A percentile compares a stretch with the other conserved stretches of the same genome.
phyloP scores from a whole-genome alignment of 2,888 invertebrate species.

The Cremastobaeus sp. region DNA sequence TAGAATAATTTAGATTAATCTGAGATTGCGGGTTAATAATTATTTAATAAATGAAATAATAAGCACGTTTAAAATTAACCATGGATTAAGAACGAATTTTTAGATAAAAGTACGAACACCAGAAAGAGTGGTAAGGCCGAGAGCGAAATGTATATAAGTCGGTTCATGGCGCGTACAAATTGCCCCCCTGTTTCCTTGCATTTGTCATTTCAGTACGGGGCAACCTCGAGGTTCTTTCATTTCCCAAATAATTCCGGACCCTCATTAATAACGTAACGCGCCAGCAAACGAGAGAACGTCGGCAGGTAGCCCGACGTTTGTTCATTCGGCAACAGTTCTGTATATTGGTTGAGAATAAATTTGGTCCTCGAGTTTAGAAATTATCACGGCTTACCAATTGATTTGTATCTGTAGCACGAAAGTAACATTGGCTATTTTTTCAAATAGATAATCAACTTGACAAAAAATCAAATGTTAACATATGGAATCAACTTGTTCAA shows the following conservation, averaged over 20 bases:
- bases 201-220: constrained; percentile 72
- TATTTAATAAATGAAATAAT: constrained; percentile 48
- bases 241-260: constrained; percentile 75
- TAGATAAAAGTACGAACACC: constrained; percentile 44
- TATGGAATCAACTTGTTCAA: too few species aligned
- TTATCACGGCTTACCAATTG: constrained; percentile 69
- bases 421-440: constrained; percentile 65
- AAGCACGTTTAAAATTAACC: constrained; percentile 56
- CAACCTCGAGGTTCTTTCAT: constrained; percentile 69
- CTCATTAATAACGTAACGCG: constrained; percentile 75
- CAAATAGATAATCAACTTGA: constrained; percentile 73
- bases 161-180: constrained; percentile 72
- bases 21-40: constrained; percentile 15
- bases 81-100: constrained; percentile 58
- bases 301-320: constrained; percentile 67
- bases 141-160: constrained; percentile 62
- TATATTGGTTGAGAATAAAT: constrained; percentile 51
- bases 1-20: too few species aligned
- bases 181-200: constrained; percentile 73
- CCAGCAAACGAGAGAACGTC: constrained; percentile 66
- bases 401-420: constrained; percentile 71
- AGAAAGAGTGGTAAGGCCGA: constrained; percentile 49
- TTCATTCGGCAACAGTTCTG: constrained; percentile 62
- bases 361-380: constrained; percentile 65
- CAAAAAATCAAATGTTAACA: constrained; percentile 70